Evolutionary conservation across 2,888 invertebrate genomes (phyloP).

Genomic region (Tipula lateralis): DNA sequence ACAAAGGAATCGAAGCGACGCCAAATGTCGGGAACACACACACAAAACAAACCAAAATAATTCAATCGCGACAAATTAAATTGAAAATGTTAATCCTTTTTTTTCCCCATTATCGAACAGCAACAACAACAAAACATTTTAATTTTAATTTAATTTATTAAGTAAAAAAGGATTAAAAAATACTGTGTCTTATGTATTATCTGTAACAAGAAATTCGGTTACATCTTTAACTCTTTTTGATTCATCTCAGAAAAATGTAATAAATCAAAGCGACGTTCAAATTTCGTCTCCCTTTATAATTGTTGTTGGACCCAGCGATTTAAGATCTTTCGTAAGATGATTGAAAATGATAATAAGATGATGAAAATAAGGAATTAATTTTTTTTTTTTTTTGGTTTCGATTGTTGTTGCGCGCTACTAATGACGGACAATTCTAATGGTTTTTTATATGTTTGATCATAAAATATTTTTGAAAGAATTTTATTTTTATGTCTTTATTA

Average conservation of each 20-base stretch:
- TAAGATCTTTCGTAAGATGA: background rate
- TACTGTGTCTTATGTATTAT: background rate
- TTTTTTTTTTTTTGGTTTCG: too few relatives aligned
- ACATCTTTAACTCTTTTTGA: background rate
- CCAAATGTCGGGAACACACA: too few relatives aligned
- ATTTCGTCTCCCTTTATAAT: background rate
- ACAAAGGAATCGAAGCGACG: too few relatives aligned
- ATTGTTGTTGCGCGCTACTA: background rate
- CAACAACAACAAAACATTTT: background rate
- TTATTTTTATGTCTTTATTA: slow-evolving; percentile 21
- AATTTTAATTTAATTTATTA: background rate
- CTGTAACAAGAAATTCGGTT: background rate
- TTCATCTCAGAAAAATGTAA: background rate
- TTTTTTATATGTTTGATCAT: background rate
- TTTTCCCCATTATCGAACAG: background rate
- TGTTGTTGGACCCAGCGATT: background rate
- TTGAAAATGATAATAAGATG: slow-evolving; percentile 14
- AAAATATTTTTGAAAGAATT: slow-evolving; percentile 1
- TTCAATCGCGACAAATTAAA: slow-evolving; percentile 14
- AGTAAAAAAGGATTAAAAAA: background rate
- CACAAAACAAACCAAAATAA: background rate
- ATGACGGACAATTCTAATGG: background rate
- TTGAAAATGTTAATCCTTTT: background rate
- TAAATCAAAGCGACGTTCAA: background rate
- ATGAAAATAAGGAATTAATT: background rate